These are phyloP conservation scores for Chamaedrilus cognettii DNA, from an alignment of 2,888 invertebrate genomes.

Conservation along the genomic window DNA sequence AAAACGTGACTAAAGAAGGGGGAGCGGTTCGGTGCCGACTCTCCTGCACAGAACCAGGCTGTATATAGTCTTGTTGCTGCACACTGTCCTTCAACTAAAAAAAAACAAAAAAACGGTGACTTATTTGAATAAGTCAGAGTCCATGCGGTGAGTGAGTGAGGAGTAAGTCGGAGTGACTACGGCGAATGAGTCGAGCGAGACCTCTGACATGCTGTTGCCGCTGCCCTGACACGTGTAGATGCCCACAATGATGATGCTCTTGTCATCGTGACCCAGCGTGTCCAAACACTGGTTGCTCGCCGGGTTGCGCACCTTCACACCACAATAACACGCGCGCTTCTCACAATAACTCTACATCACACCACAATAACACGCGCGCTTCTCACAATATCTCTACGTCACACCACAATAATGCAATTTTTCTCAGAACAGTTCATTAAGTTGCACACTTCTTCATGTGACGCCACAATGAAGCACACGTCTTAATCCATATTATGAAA, in stretches of 20 bases:
- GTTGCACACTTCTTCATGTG: too few relatives aligned
- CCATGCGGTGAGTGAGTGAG: not conserved
- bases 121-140: not conserved
- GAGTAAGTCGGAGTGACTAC: not conserved
- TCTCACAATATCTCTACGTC: not conserved
- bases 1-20: too few relatives aligned
- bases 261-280: slow-evolving; percentile 58
- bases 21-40: too few relatives aligned
- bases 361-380: not conserved
- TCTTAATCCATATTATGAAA: too few relatives aligned
- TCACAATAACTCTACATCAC: not conserved
- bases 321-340: not conserved
- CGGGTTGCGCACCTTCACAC: slow-evolving; percentile 55
- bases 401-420: too few relatives aligned
- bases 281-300: slow-evolving; percentile 55
- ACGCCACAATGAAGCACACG: too few relatives aligned
- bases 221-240: slow-evolving; percentile 53
- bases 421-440: too few relatives aligned
- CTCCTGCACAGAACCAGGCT: too few relatives aligned
- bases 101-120: too few relatives aligned
- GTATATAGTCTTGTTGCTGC: too few relatives aligned
- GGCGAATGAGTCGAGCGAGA: slow-evolving; percentile 22
- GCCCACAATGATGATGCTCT: slow-evolving; percentile 50
- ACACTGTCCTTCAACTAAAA: too few relatives aligned
- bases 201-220: slow-evolving; percentile 50